Evolutionary conservation across 2,113 vertebrate genomes (phyloP).

Genomic region (Sturnus vulgaris): DNA sequence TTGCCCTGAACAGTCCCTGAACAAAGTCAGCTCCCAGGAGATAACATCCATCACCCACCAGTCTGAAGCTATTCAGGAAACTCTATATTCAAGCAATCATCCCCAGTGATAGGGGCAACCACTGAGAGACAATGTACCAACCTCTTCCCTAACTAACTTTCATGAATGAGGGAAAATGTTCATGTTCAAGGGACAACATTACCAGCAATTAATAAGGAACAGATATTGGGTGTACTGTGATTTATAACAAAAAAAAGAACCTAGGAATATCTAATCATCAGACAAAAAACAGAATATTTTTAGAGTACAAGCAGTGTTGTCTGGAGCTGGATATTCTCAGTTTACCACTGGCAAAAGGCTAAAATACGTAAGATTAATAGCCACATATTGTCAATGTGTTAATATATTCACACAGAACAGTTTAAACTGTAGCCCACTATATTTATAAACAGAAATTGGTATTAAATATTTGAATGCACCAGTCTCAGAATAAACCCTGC

Average conservation of each 20-base stretch:
- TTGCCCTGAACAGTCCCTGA: neutral
- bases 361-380: neutral
- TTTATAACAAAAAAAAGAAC: neutral
- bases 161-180: neutral
- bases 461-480: neutral
- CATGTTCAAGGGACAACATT: neutral
- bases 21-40: neutral
- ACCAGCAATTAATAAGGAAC: neutral
- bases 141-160: neutral
- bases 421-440: neutral
- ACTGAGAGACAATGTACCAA: neutral
- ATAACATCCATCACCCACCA: neutral
- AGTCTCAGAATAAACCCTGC: neutral
- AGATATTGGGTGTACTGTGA: neutral
- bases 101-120: neutral
- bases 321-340: neutral
- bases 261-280: neutral
- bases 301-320: neutral
- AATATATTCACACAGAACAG: neutral
- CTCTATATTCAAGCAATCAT: neutral
- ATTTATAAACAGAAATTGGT: neutral
- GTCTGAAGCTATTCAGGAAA: neutral
- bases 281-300: neutral
- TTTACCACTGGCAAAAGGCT: neutral
- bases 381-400: neutral